Base-by-base conservation (phyloP, 2,113 vertebrate genomes). In the Erythrolamprus reginae region DNA sequence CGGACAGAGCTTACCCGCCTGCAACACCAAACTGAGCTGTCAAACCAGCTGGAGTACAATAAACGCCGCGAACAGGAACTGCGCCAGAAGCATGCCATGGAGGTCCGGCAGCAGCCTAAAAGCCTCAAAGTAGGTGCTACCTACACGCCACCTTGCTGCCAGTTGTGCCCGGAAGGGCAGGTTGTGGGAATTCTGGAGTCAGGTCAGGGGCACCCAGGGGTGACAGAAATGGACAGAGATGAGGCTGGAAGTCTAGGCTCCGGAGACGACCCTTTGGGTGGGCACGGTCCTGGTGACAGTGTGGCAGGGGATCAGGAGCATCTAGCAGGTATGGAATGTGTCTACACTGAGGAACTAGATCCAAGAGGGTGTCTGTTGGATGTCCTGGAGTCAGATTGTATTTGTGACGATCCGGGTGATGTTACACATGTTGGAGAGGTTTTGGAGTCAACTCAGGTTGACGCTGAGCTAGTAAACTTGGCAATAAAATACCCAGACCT, bases 11-110 rank as follows among this genome's bases (percentile, higher is more conserved):
- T 99, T 87, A 98, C 98, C 95, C 98, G 98, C 93, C 98, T 98
- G 55, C 98, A 99, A 97, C 98, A 99, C 96, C 98, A 98, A 96
- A 99, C 98, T 0, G 98, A 99, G 95, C 98, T 99, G 93, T 98
- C 98, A 93, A 98, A 99, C 96, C 98, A 99, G 98, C 98, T 98
- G 97, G 98, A 99, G 94, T 98, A 98, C 94, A 99, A 98, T 97
- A 98, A 98, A 95, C 96, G 98, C 52, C 98, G 98, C 0, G 98
- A 99, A 95, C 98, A 98, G 95, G 98, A 98, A 96, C 96, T 99
- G 87, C 98, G 98, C 86, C 98, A 98, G 97, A 98, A 98, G 94
- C 98, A 98, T 5, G 98, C 98, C 50, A 92, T 98, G 94, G 98
- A 99, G 96, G 98, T 99, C 96, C 98, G 98, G 94, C 98, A 99